Conservation (phyloP, 2,113 vertebrate species). For the Athene noctua region DNA sequence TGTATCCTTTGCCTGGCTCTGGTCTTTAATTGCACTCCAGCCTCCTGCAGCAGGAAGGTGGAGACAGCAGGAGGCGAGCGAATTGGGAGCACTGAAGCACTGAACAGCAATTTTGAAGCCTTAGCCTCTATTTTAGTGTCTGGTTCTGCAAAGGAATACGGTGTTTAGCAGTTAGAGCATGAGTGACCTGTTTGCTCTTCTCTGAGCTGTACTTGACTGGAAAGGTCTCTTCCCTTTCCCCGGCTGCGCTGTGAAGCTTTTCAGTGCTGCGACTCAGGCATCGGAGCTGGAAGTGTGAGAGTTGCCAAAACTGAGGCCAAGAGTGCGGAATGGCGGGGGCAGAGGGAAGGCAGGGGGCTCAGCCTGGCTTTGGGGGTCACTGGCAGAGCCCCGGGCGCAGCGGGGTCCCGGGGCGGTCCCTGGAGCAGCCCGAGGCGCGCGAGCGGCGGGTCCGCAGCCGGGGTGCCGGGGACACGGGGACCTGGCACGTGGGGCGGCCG, state of each 20-base stretch:
- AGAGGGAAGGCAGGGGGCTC: too few species aligned
- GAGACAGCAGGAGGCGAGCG: background rate
- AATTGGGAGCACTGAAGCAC: background rate
- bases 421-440: too few species aligned
- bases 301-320: too few species aligned
- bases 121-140: background rate
- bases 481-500: too few species aligned
- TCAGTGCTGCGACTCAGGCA: accelerated
- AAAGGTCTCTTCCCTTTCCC: background rate
- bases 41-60: background rate
- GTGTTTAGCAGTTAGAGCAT: background rate
- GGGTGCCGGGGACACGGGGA: too few species aligned
- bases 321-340: too few species aligned
- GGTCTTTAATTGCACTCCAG: background rate
- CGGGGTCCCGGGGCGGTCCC: too few species aligned
- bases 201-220: background rate
- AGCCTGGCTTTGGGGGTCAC: too few species aligned
- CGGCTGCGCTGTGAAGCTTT: background rate
- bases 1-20: slow-evolving; percentile 84
- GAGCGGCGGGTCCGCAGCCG: too few species aligned
- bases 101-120: background rate
- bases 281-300: background rate
- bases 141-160: background rate
- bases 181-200: background rate
- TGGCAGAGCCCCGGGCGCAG: too few species aligned